phyloP scores from a whole-genome alignment of 2,113 vertebrate genomes.

The Leptocoma aspasia region DNA sequence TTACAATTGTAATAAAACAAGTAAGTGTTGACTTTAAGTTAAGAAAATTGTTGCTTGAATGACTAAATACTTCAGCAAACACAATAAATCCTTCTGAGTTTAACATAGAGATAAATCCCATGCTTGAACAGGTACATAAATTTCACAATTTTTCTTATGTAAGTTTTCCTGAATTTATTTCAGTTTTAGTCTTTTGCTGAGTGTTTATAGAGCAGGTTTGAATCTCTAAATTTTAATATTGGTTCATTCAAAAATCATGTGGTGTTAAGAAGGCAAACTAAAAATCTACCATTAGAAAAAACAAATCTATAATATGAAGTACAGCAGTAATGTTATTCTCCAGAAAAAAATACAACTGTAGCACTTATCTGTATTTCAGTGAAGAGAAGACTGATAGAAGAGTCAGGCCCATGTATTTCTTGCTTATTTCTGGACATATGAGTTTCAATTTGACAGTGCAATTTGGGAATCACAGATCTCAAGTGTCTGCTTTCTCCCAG shows the following conservation, averaged over 20 bases:
- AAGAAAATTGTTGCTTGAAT: conserved; percentile 67
- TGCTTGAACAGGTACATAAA: conserved; percentile 14
- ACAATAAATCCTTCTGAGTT: conserved; percentile 57
- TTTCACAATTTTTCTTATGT: not conserved
- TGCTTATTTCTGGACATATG: not conserved
- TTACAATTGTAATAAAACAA: conserved; percentile 72
- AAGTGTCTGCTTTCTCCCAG: not conserved
- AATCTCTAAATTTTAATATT: not conserved
- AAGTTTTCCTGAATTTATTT: not conserved
- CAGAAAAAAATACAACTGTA: not conserved
- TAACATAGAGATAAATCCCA: not conserved
- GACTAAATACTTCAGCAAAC: conserved; percentile 61
- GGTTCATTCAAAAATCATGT: not conserved
- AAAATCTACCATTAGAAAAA: not conserved
- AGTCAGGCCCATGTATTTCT: not conserved
- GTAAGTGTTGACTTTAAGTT: conserved; percentile 74
- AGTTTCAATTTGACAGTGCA: not conserved
- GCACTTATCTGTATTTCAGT: not conserved
- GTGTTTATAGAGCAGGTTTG: not conserved
- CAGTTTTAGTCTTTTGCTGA: not conserved
- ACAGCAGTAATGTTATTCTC: not conserved
- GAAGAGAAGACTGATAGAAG: not conserved
- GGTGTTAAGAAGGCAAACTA: not conserved
- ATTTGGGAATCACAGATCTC: not conserved
- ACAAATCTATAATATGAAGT: not conserved